A percentile compares a stretch with the other conserved stretches of the same genome.
These are phyloP conservation scores for Aplysina aerophoba DNA, from an alignment of 37 sponge, comb jelly and placozoan species.

Conservation along the genomic window DNA sequence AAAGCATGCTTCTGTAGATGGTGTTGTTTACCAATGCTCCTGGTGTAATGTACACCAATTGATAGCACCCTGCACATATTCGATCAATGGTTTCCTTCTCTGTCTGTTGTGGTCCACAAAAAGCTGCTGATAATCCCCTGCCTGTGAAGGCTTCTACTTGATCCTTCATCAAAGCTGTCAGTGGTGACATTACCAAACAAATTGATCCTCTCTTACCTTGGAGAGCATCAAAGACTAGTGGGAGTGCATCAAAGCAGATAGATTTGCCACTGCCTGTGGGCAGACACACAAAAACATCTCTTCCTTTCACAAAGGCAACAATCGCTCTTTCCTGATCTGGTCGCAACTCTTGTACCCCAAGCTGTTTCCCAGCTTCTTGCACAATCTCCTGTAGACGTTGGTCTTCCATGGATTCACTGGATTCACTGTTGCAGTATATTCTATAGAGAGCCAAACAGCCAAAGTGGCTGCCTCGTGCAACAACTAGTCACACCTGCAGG, in stretches of 20 bases:
- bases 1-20: background rate
- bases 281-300: conserved; percentile 39
- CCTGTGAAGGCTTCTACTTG: background rate
- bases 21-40: background rate
- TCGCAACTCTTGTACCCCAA: background rate
- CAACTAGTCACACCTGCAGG: too few relatives aligned
- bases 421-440: too few relatives aligned
- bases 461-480: too few relatives aligned
- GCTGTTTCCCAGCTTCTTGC: background rate
- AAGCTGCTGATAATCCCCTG: background rate
- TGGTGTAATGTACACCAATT: background rate
- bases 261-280: conserved; percentile 51
- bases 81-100: background rate
- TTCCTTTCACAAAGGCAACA: conserved; percentile 18
- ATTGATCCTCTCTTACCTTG: background rate
- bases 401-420: background rate
- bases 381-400: background rate
- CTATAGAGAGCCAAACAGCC: too few relatives aligned
- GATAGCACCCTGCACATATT: background rate
- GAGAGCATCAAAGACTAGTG: conserved; percentile 1
- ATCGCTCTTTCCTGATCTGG: conserved; percentile 18
- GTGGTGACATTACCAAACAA: background rate
- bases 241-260: conserved; percentile 41
- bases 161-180: background rate
- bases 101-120: background rate